A percentile compares a stretch with the other conserved stretches of the same genome.
These are phyloP conservation scores for Helicoverpa assulta DNA, from an alignment of 2,888 invertebrate species.

Conservation along the genomic window DNA sequence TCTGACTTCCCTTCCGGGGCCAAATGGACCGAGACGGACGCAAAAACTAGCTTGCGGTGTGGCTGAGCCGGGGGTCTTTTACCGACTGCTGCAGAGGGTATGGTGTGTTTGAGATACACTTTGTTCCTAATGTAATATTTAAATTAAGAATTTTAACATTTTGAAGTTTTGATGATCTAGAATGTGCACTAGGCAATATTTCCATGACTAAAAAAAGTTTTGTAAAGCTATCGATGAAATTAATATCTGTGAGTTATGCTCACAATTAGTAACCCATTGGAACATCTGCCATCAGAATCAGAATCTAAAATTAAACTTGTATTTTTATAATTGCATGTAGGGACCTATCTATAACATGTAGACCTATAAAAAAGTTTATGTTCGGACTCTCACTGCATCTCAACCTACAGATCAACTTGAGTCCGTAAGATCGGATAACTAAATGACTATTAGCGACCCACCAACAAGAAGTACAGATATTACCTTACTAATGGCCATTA, in stretches of 20 bases:
- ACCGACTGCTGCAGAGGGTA: constrained; percentile 3
- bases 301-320: too few species aligned
- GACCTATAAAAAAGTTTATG: background rate
- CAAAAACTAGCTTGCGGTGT: constrained; percentile 66
- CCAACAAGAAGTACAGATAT: background rate
- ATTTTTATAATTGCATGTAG: too few species aligned
- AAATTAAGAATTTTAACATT: too few species aligned
- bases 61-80: constrained; percentile 22
- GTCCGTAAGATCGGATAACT: background rate
- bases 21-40: constrained; percentile 76
- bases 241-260: too few species aligned
- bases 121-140: background rate
- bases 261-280: too few species aligned
- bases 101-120: constrained; percentile 2
- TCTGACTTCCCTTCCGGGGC: constrained; percentile 76
- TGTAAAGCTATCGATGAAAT: too few species aligned
- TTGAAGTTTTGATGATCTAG: too few species aligned
- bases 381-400: background rate
- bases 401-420: background rate
- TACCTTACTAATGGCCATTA: background rate
- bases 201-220: too few species aligned
- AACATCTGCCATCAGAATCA: too few species aligned
- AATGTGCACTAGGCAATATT: too few species aligned
- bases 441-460: background rate
- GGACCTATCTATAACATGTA: too few species aligned